These are phyloP conservation scores for Hydrotaea diabolus DNA, from an alignment of 2,888 invertebrate species.

Conservation along the genomic window DNA sequence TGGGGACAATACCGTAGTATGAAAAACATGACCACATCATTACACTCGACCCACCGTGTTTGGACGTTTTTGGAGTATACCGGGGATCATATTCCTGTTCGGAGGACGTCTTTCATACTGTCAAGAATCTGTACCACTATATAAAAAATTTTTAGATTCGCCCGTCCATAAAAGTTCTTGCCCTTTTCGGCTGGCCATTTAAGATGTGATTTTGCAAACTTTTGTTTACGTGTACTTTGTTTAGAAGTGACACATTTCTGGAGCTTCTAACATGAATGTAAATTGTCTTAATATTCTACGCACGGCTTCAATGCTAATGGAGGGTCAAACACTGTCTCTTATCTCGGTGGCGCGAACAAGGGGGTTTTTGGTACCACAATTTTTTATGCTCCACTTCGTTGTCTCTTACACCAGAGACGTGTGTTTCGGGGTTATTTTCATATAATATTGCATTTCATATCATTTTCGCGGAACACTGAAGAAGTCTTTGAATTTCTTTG, in stretches of 20 bases:
- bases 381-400: background rate
- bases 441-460: background rate
- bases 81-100: background rate
- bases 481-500: background rate
- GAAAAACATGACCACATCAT: conserved; percentile 15
- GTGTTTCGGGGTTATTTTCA: too few relatives aligned
- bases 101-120: background rate
- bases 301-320: background rate
- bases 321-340: background rate
- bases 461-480: background rate
- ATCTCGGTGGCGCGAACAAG: too few relatives aligned
- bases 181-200: conserved; percentile 15
- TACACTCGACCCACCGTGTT: background rate
- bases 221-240: background rate
- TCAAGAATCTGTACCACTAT: background rate
- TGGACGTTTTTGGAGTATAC: background rate
- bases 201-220: background rate
- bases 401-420: background rate
- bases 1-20: background rate
- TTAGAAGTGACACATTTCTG: conserved; percentile 9
- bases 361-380: too few relatives aligned
- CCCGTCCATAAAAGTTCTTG: conserved; percentile 4
- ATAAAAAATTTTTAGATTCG: background rate
- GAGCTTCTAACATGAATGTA: background rate
- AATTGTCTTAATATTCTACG: background rate